Percentiles rank a stretch among this genome's conserved stretches.
Conservation (phyloP, 2,888 invertebrate species). For the Galeruca laticollis region DNA sequence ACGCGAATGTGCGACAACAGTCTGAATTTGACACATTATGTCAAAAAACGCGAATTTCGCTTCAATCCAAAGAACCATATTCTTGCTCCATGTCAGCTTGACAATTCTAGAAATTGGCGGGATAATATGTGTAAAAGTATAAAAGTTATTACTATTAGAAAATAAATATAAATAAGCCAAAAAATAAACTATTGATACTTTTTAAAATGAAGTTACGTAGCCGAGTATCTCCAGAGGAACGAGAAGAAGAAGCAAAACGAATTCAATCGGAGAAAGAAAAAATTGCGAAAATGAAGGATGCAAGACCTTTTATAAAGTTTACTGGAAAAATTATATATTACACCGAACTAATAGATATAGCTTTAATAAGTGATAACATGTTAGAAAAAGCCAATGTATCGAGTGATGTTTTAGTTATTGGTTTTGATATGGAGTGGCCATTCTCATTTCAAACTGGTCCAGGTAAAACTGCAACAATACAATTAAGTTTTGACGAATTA, state of each 20-base stretch:
- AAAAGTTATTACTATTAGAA: too few relatives aligned
- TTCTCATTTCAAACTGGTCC: slow-evolving; percentile 72
- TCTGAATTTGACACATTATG: too few relatives aligned
- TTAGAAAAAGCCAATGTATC: slow-evolving; percentile 60
- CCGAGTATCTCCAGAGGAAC: slow-evolving; percentile 38
- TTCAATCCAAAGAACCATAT: too few relatives aligned
- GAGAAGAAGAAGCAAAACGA: slow-evolving; percentile 36
- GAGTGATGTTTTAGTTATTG: slow-evolving; percentile 68
- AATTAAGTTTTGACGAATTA: slow-evolving; percentile 72
- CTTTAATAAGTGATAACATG: slow-evolving; percentile 66
- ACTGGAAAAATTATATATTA: slow-evolving; percentile 61
- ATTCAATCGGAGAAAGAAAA: slow-evolving; percentile 37
- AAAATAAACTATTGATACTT: background rate
- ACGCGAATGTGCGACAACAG: too few relatives aligned
- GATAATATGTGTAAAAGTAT: background rate
- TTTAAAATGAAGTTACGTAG: slow-evolving; percentile 34
- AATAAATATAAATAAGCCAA: slow-evolving; percentile 9
- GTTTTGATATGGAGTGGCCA: slow-evolving; percentile 79
- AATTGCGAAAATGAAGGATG: slow-evolving; percentile 61
- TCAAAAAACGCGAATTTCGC: too few relatives aligned
- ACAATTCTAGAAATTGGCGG: too few relatives aligned
- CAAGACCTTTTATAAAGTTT: slow-evolving; percentile 55
- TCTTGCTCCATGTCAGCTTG: too few relatives aligned
- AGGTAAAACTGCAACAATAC: slow-evolving; percentile 73
- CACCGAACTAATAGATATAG: slow-evolving; percentile 66